A percentile compares a stretch with the other conserved stretches of the same genome.
Evolutionary conservation across 2,797 vertebrate species (phyloP).

Genomic region (Parauchenoglanis ngamensis): DNA sequence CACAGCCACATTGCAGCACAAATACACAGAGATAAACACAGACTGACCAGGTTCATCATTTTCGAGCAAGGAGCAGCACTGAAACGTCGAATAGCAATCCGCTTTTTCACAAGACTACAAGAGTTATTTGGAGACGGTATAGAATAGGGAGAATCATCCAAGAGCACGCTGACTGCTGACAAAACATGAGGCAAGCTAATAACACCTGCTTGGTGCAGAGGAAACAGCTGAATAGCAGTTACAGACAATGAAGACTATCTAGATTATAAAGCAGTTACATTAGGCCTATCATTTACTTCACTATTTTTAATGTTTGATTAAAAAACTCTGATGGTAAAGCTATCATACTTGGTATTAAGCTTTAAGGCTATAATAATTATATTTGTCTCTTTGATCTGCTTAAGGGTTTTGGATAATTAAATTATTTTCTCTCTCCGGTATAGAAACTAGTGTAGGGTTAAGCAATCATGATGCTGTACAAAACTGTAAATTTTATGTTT

Average conservation of each 20-base stretch:
- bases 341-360: background rate
- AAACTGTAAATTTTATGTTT: background rate
- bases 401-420: background rate
- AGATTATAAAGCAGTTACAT: background rate
- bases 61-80: constrained; percentile 26
- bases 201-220: constrained; percentile 3
- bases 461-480: background rate
- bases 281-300: background rate
- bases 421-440: background rate
- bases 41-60: constrained; percentile 39
- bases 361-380: constrained; percentile 19
- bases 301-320: background rate
- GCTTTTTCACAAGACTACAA: constrained; percentile 32
- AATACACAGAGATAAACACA: constrained; percentile 62
- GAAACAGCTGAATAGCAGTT: background rate
- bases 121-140: background rate
- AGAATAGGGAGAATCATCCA: constrained; percentile 10
- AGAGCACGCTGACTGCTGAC: constrained; percentile 4
- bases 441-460: background rate
- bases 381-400: background rate
- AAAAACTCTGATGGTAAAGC: constrained; percentile 18
- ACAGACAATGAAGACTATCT: constrained; percentile 5
- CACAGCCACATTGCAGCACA: constrained; percentile 58
- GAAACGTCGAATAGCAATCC: background rate
- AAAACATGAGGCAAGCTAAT: constrained; percentile 8